phyloP scores from a whole-genome alignment of 2,797 vertebrate species.

The Kryptolebias ocellatus region DNA sequence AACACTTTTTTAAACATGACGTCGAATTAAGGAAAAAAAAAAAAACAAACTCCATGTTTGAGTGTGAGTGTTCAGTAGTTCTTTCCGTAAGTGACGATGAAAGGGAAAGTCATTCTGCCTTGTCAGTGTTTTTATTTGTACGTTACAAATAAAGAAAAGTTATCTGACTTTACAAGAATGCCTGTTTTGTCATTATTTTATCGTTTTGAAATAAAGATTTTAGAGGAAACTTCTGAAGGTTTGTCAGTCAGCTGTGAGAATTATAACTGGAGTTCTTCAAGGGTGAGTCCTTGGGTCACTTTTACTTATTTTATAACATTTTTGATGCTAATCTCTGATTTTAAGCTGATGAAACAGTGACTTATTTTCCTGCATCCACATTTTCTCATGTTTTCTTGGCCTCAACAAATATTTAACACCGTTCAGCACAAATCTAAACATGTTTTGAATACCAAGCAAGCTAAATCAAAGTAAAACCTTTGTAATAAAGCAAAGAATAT shows the following conservation, averaged over 20 bases:
- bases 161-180: constrained; percentile 79
- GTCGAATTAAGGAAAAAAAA: constrained; percentile 32
- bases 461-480: no score
- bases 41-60: constrained; percentile 59
- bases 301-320: background rate
- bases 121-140: constrained; percentile 87
- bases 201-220: background rate
- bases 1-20: constrained; percentile 73
- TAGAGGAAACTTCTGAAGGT: no score
- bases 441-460: no score
- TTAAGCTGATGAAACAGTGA: no score
- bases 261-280: background rate
- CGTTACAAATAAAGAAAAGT: constrained; percentile 89
- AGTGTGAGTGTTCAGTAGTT: constrained; percentile 72
- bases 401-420: no score
- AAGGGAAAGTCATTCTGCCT: constrained; percentile 85
- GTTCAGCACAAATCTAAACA: no score
- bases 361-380: no score
- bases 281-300: background rate
- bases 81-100: constrained; percentile 74
- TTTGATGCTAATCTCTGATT: no score
- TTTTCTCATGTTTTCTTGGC: no score
- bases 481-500: no score
- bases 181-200: background rate
- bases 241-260: no score